A percentile compares a stretch with the other conserved stretches of the same genome.
Evolutionary conservation across 2,797 vertebrate species (phyloP).

Genomic region (Pipistrellus kuhlii): DNA sequence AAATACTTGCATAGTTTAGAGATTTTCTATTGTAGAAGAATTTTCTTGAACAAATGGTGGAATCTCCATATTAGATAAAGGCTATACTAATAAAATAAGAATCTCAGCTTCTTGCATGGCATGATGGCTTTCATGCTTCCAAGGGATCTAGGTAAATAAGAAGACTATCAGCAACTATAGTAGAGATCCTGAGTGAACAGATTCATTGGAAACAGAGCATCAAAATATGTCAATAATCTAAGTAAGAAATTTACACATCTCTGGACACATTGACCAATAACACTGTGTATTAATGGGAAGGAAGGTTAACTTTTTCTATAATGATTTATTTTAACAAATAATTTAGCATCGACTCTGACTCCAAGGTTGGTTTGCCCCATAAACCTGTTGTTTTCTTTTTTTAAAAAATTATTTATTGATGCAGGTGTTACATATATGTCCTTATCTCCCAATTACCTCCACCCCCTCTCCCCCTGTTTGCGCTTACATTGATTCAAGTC

Average conservation of each 20-base stretch:
- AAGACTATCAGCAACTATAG: neutral
- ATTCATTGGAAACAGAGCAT: neutral
- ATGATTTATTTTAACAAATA: neutral
- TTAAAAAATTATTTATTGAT: too few species aligned
- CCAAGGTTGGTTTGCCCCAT: neutral
- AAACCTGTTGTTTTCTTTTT: neutral
- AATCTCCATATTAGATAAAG: slow-evolving; percentile 7
- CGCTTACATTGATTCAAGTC: neutral
- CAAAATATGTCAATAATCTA: neutral
- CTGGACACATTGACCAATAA: neutral
- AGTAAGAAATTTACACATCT: neutral
- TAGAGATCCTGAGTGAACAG: neutral
- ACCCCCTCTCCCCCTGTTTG: too few species aligned
- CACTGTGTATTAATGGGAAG: neutral
- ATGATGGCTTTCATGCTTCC: neutral
- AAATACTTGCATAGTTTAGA: slow-evolving; percentile 19
- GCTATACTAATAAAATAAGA: neutral
- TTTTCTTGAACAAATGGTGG: neutral
- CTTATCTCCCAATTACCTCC: too few species aligned
- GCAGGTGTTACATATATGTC: too few species aligned
- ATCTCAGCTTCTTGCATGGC: neutral
- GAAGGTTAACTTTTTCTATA: neutral
- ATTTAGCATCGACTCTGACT: neutral
- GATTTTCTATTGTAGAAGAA: neutral
- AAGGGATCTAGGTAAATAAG: neutral